Evolutionary conservation across 64 coral and sea anemone genomes (phyloP), one percentile per base, ranked within the genome.

Genomic region (Actinia tenebrosa): DNA sequence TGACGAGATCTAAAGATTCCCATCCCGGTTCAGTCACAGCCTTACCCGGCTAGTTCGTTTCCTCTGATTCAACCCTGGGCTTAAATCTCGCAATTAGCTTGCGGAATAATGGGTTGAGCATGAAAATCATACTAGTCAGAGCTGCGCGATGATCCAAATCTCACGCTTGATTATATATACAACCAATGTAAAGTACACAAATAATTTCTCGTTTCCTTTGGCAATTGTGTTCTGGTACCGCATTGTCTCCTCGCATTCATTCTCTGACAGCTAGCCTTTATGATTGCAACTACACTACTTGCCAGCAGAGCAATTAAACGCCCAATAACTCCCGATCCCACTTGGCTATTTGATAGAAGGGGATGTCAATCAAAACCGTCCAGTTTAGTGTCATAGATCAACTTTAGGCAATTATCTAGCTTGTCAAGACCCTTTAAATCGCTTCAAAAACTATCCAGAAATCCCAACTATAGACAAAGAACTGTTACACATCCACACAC

Each of bases 161-260:
- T 81, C 79, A 81, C 83, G 42, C 53, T 63, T 61, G 83, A 37
- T 8, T 30, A 58, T 58, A 58, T 58, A 16, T 58, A 44, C 18
- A 37, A 61, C 53, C 83, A 64, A 16, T 45, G 54, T 19, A 85
- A 64, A n/a, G 60, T 64, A 85, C 83, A 85, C 83, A 85, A 85
- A 61, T 60, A 23, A 61, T 61, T 85, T 85, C 44, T 62, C 20
- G 83, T 54, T 59, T 85, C 60, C 60, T 85, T 61, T 53, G 55
- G 53, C 60, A 58, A 85, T 85, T 85, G 83, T 85, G 23, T 85
- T 85, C 44, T 85, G 83, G 83, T 56, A 55, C 83, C 83, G 56
- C 53, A 85, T 64, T 85, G 83, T 85, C 83, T 85, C 83, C 44
- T 61, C 30, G 50, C 83, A 85, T 85, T 85, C 58, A 61, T 85